Evolutionary conservation across 2,888 invertebrate genomes (phyloP), one percentile per base, ranked within the genome.

Genomic region (Sclerodermus sp.): DNA sequence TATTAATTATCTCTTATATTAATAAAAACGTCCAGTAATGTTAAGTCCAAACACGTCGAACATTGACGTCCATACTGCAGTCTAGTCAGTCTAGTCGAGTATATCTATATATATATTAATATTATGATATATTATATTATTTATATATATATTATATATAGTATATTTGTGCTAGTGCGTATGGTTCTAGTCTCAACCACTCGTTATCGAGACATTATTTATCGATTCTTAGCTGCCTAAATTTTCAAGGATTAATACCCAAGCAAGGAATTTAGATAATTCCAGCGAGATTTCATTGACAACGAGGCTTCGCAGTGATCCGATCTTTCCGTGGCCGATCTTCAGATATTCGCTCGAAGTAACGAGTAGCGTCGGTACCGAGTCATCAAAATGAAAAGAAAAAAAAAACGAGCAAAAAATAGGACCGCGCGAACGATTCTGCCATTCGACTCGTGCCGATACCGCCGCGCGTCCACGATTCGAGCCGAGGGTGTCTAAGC

Each of bases 21-120:
- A 67, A 74, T 67, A 70, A 68, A 77, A 75, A 77, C 77, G 77
- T 77, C 77, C 77, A 77, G 69, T 77, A 77, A 77, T 66, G 70
- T 74, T 77, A 77, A 76, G 76, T 67, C 63, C 58, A 46, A 60
- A 55, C 54, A 66, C 67, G 68, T 71, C 70, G 67, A 69, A 67
- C 62, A 64, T 62, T 73, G 71, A 71, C 72, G 74, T 74, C 73
- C 72, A 73, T 66, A 72, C 68, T 72, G 64, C 72, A 75, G 65
- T 75, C 74, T 76, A 77, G 75, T 77, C 73, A 74, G 62, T 75
- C 73, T 76, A 73, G 74, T 76, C 71, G 66, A 69, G 73, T 69
- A 68, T 66, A 62, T 61, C 57, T 69, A 68, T 64, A 65, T 58
- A 66, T 64, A 64, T 65, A 66, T 67, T 65, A 66, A 58, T 67